A percentile compares a stretch with the other conserved stretches of the same genome.
phyloP scores from a whole-genome alignment of 2,888 invertebrate genomes.

The Pharmacophagus antenor region DNA sequence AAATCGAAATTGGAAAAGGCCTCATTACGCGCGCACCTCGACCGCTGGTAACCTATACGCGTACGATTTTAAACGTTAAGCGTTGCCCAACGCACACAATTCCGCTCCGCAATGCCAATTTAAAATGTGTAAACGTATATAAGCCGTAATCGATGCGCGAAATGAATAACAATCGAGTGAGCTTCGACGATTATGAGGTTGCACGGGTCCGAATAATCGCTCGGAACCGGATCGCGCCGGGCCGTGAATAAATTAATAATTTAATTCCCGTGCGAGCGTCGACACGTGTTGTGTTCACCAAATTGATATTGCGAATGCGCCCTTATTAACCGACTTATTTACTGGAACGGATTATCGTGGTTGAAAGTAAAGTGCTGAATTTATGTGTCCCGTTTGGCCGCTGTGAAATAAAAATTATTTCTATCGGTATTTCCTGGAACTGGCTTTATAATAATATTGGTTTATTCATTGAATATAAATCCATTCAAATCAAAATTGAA shows the following conservation, averaged over 20 bases:
- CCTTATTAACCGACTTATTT: constrained; percentile 13
- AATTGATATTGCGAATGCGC: constrained; percentile 25
- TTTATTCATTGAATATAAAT: too few species aligned
- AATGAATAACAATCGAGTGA: constrained; percentile 32
- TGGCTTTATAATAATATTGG: too few species aligned
- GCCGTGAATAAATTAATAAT: constrained; percentile 40
- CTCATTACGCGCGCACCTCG: constrained; percentile 14
- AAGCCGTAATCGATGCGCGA: constrained; percentile 31
- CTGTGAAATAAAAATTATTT: too few species aligned
- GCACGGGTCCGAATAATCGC: constrained; percentile 38
- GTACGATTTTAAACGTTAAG: constrained; percentile 27
- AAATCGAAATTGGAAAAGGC: constrained; percentile 17
- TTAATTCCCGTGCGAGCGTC: constrained; percentile 38
- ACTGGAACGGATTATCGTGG: neutral
- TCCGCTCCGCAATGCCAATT: constrained; percentile 16
- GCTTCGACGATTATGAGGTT: constrained; percentile 32
- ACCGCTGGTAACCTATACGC: constrained; percentile 21
- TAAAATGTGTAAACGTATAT: constrained; percentile 29
- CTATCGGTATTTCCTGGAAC: too few species aligned
- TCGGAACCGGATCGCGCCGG: constrained; percentile 28
- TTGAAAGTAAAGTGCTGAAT: neutral
- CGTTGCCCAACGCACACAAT: constrained; percentile 1
- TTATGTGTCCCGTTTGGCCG: too few species aligned
- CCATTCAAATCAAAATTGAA: too few species aligned
- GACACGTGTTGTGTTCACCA: constrained; percentile 24